phyloP scores from a whole-genome alignment of 2,888 invertebrate species.

The Muschampia plurimacula region DNA sequence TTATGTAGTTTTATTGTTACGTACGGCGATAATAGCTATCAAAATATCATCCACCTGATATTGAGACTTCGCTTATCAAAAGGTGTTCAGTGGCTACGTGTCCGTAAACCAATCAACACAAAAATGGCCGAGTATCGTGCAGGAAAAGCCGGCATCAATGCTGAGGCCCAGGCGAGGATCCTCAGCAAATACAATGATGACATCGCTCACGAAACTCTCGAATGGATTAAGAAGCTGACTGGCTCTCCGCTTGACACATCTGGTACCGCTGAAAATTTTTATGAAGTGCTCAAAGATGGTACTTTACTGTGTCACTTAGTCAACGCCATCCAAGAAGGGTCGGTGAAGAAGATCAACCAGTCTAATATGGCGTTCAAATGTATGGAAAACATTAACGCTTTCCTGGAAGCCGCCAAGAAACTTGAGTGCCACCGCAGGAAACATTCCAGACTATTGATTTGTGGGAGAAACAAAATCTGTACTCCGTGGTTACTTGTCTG shows the following conservation, averaged over 20 bases:
- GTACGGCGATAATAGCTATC: constrained; percentile 75
- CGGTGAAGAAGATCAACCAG: constrained; percentile 96
- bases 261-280: constrained; percentile 96
- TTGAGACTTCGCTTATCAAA: constrained; percentile 69
- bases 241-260: constrained; percentile 92
- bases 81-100: constrained; percentile 78
- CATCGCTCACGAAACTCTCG: constrained; percentile 95
- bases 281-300: constrained; percentile 95
- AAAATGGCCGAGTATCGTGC: constrained; percentile 80
- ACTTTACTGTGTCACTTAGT: constrained; percentile 95
- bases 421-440: constrained; percentile 96
- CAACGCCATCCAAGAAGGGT: constrained; percentile 93
- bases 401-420: constrained; percentile 92
- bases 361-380: constrained; percentile 97
- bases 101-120: constrained; percentile 70
- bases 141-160: constrained; percentile 81
- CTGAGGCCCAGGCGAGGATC: constrained; percentile 87
- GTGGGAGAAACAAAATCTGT: constrained; percentile 98
- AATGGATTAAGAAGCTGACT: constrained; percentile 96
- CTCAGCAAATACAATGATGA: constrained; percentile 98
- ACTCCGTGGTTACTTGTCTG: constrained; percentile 97
- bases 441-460: constrained; percentile 99
- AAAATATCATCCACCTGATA: constrained; percentile 68
- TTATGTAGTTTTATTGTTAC: constrained; percentile 51
- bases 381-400: constrained; percentile 99